Percentiles rank a stretch among this genome's conserved stretches.
Conservation (phyloP, 2,113 vertebrate genomes). For the Pionites leucogaster region DNA sequence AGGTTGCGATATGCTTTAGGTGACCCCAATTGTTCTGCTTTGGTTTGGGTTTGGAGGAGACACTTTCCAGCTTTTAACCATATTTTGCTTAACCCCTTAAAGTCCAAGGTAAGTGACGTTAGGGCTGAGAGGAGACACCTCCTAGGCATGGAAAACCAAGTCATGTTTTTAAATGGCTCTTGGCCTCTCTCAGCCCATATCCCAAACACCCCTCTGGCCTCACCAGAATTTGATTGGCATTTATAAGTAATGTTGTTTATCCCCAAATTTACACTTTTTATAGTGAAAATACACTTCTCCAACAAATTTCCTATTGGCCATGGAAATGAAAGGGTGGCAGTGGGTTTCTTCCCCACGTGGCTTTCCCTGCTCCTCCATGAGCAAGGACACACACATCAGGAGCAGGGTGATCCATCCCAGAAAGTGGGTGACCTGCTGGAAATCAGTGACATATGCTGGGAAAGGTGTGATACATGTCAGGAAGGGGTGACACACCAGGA, state of each 20-base stretch:
- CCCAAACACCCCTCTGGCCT: neutral
- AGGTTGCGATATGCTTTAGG: neutral
- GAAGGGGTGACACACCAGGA: neutral
- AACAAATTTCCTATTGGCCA: neutral
- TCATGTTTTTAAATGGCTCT: neutral
- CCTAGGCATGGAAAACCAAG: neutral
- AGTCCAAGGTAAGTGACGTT: neutral
- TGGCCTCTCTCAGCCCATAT: neutral
- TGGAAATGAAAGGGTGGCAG: neutral
- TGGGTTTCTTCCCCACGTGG: rapidly evolving
- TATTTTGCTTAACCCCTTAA: neutral
- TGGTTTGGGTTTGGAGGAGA: neutral
- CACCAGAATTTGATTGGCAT: neutral
- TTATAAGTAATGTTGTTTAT: neutral
- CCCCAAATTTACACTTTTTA: neutral
- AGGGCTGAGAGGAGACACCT: neutral
- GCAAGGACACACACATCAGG: neutral
- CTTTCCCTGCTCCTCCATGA: neutral
- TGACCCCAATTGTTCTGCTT: neutral
- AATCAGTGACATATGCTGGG: neutral
- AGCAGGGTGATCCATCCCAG: neutral
- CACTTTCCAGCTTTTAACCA: neutral
- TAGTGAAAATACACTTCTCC: neutral
- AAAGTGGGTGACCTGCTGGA: neutral
- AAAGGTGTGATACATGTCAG: neutral